Percentiles rank a stretch among this genome's conserved stretches.
Evolutionary conservation across 2,888 invertebrate species (phyloP).

Genomic region (Dynastes grantii): DNA sequence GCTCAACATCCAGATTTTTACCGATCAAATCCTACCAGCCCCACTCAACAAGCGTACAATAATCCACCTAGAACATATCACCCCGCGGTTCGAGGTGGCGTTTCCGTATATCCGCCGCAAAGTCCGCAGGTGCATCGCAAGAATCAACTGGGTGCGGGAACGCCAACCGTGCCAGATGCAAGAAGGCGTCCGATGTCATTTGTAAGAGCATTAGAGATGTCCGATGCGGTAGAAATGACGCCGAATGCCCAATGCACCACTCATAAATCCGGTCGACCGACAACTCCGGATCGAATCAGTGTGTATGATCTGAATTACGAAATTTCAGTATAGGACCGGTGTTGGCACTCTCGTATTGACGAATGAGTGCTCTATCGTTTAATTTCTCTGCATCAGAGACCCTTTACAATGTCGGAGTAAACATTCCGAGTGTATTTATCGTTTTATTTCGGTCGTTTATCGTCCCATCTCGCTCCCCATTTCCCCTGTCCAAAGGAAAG

Average conservation of each 20-base stretch:
- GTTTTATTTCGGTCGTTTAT: constrained; percentile 50
- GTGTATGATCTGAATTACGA: constrained; percentile 97
- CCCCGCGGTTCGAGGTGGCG: constrained; percentile 78
- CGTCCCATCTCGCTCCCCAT: constrained; percentile 2
- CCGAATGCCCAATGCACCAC: constrained; percentile 69
- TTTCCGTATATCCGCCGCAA: constrained; percentile 78
- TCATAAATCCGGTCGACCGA: constrained; percentile 67
- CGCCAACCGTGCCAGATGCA: constrained; percentile 70
- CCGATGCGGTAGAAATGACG: constrained; percentile 89
- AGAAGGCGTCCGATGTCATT: constrained; percentile 88
- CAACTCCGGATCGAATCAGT: constrained; percentile 88
- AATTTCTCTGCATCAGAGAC: constrained; percentile 62
- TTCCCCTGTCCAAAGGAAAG: constrained; percentile 11
- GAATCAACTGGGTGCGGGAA: constrained; percentile 64
- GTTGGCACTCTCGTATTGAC: constrained; percentile 66
- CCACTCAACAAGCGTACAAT: constrained; percentile 72
- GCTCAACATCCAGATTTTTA: constrained; percentile 64
- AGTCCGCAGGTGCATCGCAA: constrained; percentile 76
- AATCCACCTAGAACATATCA: constrained; percentile 73
- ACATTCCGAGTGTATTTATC: constrained; percentile 53
- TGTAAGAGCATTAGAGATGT: constrained; percentile 91
- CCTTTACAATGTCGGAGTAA: constrained; percentile 52
- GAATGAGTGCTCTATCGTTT: constrained; percentile 65
- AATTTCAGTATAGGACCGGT: constrained; percentile 88
- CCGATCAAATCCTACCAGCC: constrained; percentile 83